Evolutionary conservation across 2,888 invertebrate genomes (phyloP).

Genomic region (Folsomia manolachei): DNA sequence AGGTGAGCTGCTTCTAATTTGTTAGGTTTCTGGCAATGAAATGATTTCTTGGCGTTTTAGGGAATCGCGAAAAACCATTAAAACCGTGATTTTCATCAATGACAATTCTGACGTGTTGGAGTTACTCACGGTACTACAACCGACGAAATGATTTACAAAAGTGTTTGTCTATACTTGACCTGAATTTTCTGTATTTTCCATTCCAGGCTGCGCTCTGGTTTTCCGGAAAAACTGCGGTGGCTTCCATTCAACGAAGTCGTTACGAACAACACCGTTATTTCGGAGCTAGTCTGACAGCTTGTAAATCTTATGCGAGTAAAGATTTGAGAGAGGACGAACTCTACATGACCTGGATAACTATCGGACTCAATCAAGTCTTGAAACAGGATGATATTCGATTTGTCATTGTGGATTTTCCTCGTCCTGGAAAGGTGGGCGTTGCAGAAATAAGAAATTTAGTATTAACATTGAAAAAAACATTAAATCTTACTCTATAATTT

Average conservation of each 20-base stretch:
- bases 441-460: conserved; percentile 19
- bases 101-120: no score
- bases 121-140: no score
- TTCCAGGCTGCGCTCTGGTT: conserved; percentile 39
- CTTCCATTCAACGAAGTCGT: conserved; percentile 30
- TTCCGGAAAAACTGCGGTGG: conserved; percentile 29
- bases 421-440: conserved; percentile 30
- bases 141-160: no score
- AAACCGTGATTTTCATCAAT: no score
- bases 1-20: no score
- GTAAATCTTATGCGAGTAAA: conserved; percentile 21
- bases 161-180: no score
- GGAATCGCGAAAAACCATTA: no score
- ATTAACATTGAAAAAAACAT: neutral
- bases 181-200: no score
- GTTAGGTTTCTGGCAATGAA: no score
- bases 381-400: conserved; percentile 15
- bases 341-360: conserved; percentile 23
- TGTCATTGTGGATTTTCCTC: conserved; percentile 32
- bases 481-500: no score
- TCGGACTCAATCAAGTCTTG: conserved; percentile 29
- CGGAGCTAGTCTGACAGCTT: conserved; percentile 21
- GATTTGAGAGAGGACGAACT: conserved; percentile 21
- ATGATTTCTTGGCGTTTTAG: no score
- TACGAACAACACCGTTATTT: conserved; percentile 17